Percentiles rank a stretch among this genome's conserved stretches.
Conservation (phyloP, 2,888 invertebrate genomes). For the Norana najaformis region DNA sequence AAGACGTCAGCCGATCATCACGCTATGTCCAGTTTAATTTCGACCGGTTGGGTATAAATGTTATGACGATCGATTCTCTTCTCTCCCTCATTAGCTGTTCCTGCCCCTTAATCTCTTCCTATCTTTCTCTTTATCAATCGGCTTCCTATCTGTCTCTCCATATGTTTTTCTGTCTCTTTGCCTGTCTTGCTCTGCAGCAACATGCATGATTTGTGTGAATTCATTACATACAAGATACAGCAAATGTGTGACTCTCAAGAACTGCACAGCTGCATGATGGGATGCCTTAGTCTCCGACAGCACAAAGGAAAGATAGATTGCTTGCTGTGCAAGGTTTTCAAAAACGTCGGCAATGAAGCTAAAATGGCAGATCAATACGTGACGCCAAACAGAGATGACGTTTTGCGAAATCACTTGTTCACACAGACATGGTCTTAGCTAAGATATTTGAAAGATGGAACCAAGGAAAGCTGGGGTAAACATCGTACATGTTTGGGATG, state of each 20-base stretch:
- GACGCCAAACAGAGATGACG: background rate
- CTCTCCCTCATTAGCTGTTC: background rate
- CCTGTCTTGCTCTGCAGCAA: background rate
- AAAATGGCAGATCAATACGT: background rate
- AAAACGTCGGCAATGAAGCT: background rate
- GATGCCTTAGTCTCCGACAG: background rate
- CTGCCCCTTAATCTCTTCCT: background rate
- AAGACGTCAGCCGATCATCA: background rate
- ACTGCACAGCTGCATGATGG: conserved; percentile 7
- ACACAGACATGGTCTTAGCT: background rate
- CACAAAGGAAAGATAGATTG: background rate
- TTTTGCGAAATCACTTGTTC: background rate
- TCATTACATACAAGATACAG: conserved; percentile 13
- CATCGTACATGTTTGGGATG: background rate
- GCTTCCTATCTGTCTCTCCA: background rate
- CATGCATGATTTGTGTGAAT: background rate
- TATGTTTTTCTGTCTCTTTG: background rate
- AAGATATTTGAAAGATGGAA: background rate
- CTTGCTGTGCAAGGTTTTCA: background rate
- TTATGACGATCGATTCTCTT: background rate
- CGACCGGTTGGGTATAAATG: background rate
- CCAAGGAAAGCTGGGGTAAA: background rate
- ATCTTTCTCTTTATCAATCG: background rate
- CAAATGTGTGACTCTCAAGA: background rate
- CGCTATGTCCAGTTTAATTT: background rate